phyloP scores from a whole-genome alignment of 2,797 vertebrate species.

The Corythornis leucogaster region DNA sequence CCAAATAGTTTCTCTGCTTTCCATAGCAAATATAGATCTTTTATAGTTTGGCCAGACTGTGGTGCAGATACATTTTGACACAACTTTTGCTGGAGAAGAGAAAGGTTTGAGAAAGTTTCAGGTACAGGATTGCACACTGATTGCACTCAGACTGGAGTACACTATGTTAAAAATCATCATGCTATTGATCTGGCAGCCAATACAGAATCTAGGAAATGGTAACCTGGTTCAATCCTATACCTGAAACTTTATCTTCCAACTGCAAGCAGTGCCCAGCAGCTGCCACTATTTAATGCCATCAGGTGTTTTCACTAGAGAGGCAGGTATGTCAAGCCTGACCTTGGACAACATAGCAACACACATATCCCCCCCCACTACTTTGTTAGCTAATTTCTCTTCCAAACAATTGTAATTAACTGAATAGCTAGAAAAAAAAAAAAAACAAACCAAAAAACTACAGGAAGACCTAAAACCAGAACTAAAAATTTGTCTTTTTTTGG shows the following conservation, averaged over 20 bases:
- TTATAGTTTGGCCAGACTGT: neutral
- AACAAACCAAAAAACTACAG: no score
- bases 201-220: neutral
- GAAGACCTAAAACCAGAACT: neutral
- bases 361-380: neutral
- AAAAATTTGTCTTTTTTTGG: neutral
- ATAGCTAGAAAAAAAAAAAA: no score
- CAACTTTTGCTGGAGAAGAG: neutral
- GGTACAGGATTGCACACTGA: neutral
- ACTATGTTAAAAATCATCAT: neutral
- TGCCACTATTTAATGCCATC: neutral
- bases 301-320: neutral
- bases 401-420: neutral
- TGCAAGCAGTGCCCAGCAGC: neutral
- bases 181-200: neutral
- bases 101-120: neutral
- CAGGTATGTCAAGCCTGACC: neutral
- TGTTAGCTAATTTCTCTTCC: neutral
- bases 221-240: neutral
- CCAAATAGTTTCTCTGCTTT: neutral
- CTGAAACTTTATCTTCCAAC: neutral
- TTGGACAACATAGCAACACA: neutral
- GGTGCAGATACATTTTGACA: neutral
- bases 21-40: neutral
- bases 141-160: no score